Evolutionary conservation across 2,113 vertebrate species (phyloP), one percentile per base, ranked within the genome.

Genomic region (Spermophilus dauricus): DNA sequence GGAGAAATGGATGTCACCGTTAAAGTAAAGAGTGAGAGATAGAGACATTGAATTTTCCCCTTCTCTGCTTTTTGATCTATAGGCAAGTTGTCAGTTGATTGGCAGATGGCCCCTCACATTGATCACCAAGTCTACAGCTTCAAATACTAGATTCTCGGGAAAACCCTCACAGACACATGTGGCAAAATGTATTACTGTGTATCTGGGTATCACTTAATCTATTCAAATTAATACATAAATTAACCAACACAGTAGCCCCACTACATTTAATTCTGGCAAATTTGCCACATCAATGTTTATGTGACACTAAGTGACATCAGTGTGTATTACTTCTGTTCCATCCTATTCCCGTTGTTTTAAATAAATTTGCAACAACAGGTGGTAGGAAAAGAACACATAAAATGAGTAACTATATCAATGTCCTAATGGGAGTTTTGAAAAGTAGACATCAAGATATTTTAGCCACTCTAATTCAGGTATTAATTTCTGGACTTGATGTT

Each of bases 1-100:
- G 37, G 18, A 16, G 2, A 26, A 34, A 17, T 6, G 18, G n/a
- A 1, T 69, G 32, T n/a, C 5, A 18, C 18, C 1, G 4, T 3
- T 20, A 9, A 8, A 30, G 4, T 20, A 9, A 8, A 30, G 4
- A 67, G 10, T 45, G 8, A 32, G 37, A 84, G 32, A 4, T 3
- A 56, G 14, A 1, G 39, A 11, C 14, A 30, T 14, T 18, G 14
- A 70, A n/a, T 16, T n/a, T 67, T 14, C n/a, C 37, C 4, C 58
- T 77, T 45, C 6, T 67, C 4, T 12, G 22, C 70, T 30, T 81
- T 65, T 37, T 78, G 51, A 48, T 58, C 22, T 26, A 48, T 34
- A 63, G 2, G 26, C 5, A 1, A 63, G 30, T 0, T 34, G 17
- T 73, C 65, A 39, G 5, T 82, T 42, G 8, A 48, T 12, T 82